Conservation (phyloP, 2,113 vertebrate genomes). For the Urocitellus parryii region DNA sequence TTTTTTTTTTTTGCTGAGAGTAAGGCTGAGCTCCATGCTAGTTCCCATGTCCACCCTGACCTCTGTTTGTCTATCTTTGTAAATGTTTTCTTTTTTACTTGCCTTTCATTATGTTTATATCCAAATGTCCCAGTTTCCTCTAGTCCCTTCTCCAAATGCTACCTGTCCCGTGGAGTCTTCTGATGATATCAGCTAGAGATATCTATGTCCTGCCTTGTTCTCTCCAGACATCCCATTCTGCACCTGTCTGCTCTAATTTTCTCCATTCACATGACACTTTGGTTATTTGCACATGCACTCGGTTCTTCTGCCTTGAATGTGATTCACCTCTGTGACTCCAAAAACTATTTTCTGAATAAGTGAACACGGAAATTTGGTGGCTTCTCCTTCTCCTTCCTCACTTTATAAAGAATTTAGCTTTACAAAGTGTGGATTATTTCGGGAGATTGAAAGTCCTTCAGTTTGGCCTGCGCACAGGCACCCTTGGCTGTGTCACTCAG, state of each 20-base stretch:
- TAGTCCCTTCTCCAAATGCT: neutral
- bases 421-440: neutral
- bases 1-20: neutral
- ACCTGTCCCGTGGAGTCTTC: neutral
- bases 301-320: neutral
- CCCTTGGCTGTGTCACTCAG: neutral
- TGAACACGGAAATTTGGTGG: neutral
- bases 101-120: neutral
- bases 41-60: fast-evolving
- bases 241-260: too few species aligned
- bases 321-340: neutral
- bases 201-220: neutral
- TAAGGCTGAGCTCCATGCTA: neutral
- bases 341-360: neutral
- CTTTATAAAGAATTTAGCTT: neutral
- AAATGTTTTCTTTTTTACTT: neutral
- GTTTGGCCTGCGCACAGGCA: neutral
- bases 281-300: fast-evolving
- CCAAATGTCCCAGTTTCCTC: neutral
- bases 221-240: neutral
- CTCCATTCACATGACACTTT: neutral
- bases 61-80: neutral
- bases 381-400: neutral
- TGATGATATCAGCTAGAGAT: neutral
- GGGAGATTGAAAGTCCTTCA: neutral